These are phyloP conservation scores for Myiothlypis chrysogaster DNA, from an alignment of 2,797 vertebrate genomes.

Conservation along the genomic window DNA sequence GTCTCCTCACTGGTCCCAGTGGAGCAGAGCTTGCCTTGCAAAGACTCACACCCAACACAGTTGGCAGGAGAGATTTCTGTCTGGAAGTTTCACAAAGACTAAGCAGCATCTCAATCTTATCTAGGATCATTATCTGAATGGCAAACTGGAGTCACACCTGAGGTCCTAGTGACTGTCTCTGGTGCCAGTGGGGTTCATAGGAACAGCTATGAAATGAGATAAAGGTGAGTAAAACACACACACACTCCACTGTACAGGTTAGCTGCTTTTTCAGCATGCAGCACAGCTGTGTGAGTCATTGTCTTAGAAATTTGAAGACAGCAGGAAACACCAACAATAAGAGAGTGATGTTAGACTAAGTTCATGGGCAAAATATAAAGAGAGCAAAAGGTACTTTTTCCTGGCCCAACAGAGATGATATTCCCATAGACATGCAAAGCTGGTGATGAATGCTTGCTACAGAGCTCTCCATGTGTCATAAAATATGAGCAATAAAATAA, in stretches of 20 bases:
- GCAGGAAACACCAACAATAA: background rate
- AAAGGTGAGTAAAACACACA: background rate
- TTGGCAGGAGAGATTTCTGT: background rate
- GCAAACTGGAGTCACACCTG: background rate
- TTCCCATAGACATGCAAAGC: background rate
- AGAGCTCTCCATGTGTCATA: constrained; percentile 46
- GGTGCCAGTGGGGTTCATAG: background rate
- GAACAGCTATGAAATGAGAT: background rate
- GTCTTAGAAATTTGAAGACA: background rate
- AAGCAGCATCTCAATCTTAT: background rate
- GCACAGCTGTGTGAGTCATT: background rate
- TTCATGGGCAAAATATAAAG: background rate
- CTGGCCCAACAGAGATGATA: background rate
- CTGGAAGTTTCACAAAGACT: background rate
- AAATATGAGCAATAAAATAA: constrained; percentile 58
- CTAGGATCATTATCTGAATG: background rate
- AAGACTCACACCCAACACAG: background rate
- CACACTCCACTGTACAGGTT: background rate
- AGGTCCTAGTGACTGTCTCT: background rate
- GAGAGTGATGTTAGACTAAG: background rate
- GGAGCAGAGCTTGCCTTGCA: background rate
- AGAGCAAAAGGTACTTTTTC: constrained; percentile 12
- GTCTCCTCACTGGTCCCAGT: background rate
- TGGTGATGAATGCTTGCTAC: background rate
- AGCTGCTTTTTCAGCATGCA: background rate